Evolutionary conservation across 1,140 invertebrate species (phyloP).

Genomic region (Phenacoccus solenopsis): DNA sequence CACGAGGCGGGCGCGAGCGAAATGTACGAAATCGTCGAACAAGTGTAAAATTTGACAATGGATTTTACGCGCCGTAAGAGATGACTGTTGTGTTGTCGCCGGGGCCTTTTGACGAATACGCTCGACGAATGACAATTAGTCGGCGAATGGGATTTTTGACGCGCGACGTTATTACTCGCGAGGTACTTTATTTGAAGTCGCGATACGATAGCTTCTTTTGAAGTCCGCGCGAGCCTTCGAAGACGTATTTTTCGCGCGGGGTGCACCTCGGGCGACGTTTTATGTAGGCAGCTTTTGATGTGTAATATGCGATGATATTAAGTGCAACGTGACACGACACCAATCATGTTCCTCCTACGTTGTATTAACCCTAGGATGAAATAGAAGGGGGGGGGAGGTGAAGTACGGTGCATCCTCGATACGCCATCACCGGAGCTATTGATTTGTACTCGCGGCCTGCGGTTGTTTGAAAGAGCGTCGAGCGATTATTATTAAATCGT

Average conservation of each 20-base stretch:
- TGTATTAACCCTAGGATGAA: no score
- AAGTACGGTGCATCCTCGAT: background rate
- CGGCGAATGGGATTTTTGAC: background rate
- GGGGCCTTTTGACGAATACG: background rate
- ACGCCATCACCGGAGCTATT: background rate
- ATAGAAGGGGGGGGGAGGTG: background rate
- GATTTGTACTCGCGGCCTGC: background rate
- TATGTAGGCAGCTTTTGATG: background rate
- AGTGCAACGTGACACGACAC: background rate
- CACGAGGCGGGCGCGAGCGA: no score
- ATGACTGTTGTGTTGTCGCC: background rate
- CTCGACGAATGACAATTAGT: background rate
- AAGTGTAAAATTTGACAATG: constrained; percentile 3
- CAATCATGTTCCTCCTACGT: background rate
- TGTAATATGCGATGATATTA: background rate
- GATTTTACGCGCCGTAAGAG: background rate
- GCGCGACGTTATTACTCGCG: background rate
- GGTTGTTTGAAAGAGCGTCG: no score
- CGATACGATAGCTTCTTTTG: background rate
- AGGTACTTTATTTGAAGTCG: background rate
- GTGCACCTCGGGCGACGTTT: no score
- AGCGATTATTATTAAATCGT: no score
- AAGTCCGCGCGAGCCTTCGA: background rate
- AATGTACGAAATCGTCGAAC: background rate
- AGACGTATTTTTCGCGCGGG: background rate